phyloP scores from a whole-genome alignment of 2,113 vertebrate species.

The Emydura subglobosa region DNA sequence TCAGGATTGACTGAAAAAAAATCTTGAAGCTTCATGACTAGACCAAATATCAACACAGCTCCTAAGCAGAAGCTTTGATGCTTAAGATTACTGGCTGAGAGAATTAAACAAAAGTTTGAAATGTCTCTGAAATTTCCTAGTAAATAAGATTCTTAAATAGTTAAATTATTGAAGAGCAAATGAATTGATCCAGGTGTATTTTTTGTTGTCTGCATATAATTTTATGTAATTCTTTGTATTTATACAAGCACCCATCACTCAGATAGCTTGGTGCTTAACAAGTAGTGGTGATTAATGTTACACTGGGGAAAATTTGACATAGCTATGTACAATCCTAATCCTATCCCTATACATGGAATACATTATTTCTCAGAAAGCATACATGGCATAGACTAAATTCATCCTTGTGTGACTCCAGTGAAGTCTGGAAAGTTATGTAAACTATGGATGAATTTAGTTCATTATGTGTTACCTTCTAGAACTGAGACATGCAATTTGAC shows the following conservation, averaged over 20 bases:
- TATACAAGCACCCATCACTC: background rate
- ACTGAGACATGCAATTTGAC: background rate
- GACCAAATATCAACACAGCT: background rate
- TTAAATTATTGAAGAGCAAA: background rate
- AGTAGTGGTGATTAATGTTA: too few relatives aligned
- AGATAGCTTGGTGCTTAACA: background rate
- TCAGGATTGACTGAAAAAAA: background rate
- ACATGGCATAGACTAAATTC: background rate
- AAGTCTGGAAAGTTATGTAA: background rate
- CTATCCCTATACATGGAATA: too few relatives aligned
- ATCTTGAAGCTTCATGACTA: background rate
- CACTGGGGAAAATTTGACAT: too few relatives aligned
- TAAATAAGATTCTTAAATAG: background rate
- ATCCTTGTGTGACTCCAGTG: background rate
- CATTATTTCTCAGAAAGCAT: too few relatives aligned
- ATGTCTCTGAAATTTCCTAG: background rate
- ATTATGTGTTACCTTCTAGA: background rate
- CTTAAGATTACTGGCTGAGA: background rate
- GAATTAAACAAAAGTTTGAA: background rate
- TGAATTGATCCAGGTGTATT: background rate
- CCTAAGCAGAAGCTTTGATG: background rate
- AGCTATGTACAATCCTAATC: too few relatives aligned
- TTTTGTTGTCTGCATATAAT: background rate
- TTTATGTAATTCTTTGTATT: background rate
- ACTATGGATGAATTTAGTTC: background rate